Evolutionary conservation across 2,113 vertebrate genomes (phyloP).

Genomic region (Anser brachyrhynchus): DNA sequence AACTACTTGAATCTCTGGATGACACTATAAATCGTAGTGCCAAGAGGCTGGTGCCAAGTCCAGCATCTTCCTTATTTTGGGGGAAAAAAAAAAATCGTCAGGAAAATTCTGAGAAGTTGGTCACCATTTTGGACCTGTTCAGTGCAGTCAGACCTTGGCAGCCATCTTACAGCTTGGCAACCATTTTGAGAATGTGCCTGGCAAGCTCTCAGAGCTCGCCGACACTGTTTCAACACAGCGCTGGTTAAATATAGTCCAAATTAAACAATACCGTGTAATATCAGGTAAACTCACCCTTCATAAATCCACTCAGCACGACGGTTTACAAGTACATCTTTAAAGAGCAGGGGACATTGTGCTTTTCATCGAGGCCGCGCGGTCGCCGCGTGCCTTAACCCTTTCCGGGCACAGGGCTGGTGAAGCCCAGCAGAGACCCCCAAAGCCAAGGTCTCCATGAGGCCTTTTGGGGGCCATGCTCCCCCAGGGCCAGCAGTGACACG

Average conservation of each 20-base stretch:
- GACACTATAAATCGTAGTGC: conserved; percentile 84
- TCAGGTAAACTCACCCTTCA: conserved; percentile 74
- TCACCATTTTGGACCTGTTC: conserved; percentile 81
- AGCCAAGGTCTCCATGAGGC: not conserved
- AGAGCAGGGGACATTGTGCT: not conserved
- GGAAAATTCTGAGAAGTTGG: conserved; percentile 67
- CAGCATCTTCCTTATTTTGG: conserved; percentile 80
- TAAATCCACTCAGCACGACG: conserved; percentile 20
- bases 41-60: conserved; percentile 89
- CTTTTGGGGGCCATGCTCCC: not conserved
- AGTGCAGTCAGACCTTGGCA: conserved; percentile 85
- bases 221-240: conserved; percentile 82
- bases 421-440: not conserved
- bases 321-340: conserved; percentile 48
- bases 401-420: not conserved
- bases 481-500: fast-evolving
- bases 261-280: conserved; percentile 71
- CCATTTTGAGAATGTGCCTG: conserved; percentile 95
- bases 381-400: conserved; percentile 59
- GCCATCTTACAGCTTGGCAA: conserved; percentile 98
- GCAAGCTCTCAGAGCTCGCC: conserved; percentile 83
- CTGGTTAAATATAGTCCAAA: conserved; percentile 78
- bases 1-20: conserved; percentile 90
- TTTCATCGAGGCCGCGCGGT: not conserved
- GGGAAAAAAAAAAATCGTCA: not conserved